Percentiles rank a stretch among this genome's conserved stretches.
These are phyloP conservation scores for Gibbula magus DNA, from an alignment of 2,888 invertebrate species.

Conservation along the genomic window DNA sequence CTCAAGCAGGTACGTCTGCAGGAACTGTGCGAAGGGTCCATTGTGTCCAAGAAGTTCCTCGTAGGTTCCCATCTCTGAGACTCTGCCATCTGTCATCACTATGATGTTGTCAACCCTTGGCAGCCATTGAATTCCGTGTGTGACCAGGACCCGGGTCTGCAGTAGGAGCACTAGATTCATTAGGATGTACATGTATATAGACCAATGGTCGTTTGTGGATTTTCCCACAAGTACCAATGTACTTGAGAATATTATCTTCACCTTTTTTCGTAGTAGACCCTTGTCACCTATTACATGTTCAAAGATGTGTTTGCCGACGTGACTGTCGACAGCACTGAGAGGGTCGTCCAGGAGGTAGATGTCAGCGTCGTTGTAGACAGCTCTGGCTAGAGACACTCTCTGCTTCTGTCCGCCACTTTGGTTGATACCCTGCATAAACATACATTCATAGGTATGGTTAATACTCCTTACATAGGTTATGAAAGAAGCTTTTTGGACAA, in stretches of 20 bases:
- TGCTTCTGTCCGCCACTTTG: conserved; percentile 74
- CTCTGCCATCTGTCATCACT: conserved; percentile 89
- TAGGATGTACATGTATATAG: too few relatives aligned
- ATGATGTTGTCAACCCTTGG: conserved; percentile 92
- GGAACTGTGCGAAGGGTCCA: conserved; percentile 79
- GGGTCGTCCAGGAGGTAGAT: conserved; percentile 75
- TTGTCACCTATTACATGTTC: conserved; percentile 69
- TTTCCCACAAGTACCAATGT: too few relatives aligned
- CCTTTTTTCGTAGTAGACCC: conserved; percentile 70
- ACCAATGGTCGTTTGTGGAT: too few relatives aligned
- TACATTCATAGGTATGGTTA: too few relatives aligned
- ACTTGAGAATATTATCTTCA: conserved; percentile 14
- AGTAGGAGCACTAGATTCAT: too few relatives aligned
- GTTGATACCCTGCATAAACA: conserved; percentile 70
- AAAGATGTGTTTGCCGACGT: conserved; percentile 75
- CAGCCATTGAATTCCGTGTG: conserved; percentile 94
- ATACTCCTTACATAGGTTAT: too few relatives aligned
- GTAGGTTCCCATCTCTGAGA: conserved; percentile 93
- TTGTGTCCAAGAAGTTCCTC: conserved; percentile 89
- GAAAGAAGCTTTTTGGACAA: too few relatives aligned
- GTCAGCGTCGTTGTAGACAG: conserved; percentile 72
- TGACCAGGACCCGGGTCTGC: conserved; percentile 91
- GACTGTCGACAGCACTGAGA: conserved; percentile 74
- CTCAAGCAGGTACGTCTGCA: conserved; percentile 75
- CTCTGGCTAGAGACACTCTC: conserved; percentile 72